Percentiles rank a stretch among this genome's conserved stretches.
Evolutionary conservation across 1,140 invertebrate species (phyloP).

Genomic region (Acarapis woodi): DNA sequence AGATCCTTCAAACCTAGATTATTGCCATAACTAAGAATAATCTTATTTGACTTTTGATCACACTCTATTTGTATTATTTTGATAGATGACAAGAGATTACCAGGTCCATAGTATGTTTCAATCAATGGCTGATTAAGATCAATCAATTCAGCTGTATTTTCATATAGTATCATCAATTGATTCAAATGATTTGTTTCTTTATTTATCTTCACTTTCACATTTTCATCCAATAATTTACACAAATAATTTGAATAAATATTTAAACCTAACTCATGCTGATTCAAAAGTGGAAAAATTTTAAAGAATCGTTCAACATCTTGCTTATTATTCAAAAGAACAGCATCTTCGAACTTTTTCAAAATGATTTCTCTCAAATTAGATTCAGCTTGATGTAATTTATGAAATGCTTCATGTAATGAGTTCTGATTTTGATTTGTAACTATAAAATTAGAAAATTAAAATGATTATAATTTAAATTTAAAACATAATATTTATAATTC

Average conservation of each 20-base stretch:
- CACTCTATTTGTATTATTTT: slow-evolving; percentile 54
- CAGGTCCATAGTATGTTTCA: slow-evolving; percentile 68
- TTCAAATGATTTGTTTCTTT: slow-evolving; percentile 29
- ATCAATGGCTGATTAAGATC: slow-evolving; percentile 75
- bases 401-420: slow-evolving; percentile 37
- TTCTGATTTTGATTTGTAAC: slow-evolving; percentile 3
- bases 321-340: slow-evolving; percentile 55
- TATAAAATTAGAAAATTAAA: neutral
- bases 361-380: slow-evolving; percentile 38
- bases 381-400: slow-evolving; percentile 56
- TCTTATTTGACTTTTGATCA: slow-evolving; percentile 15
- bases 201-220: too few relatives aligned
- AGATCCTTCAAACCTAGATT: slow-evolving; percentile 22
- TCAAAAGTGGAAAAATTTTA: slow-evolving; percentile 85
- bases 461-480: slow-evolving; percentile 9
- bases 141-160: slow-evolving; percentile 54
- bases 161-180: slow-evolving; percentile 49
- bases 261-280: slow-evolving; percentile 66
- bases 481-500: slow-evolving; percentile 8
- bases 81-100: slow-evolving; percentile 36
- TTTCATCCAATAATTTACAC: slow-evolving; percentile 17
- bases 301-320: slow-evolving; percentile 83
- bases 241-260: slow-evolving; percentile 72
- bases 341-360: slow-evolving; percentile 58
- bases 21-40: slow-evolving; percentile 45